Conservation (phyloP, 2,888 invertebrate genomes). For the Notocelia uddmanniana region DNA sequence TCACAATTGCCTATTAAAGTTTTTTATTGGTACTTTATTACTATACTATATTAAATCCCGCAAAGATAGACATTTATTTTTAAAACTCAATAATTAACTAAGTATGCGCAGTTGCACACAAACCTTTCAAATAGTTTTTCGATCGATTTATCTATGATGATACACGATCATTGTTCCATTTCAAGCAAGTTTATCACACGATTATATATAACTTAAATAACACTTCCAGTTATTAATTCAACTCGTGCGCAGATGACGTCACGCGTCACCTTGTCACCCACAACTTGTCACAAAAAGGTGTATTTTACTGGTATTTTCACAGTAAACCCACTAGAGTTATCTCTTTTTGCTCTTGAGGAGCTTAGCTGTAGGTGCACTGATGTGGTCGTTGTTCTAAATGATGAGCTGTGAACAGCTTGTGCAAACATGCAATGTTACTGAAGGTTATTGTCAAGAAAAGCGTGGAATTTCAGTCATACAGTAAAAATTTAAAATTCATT, state of each 20-base stretch:
- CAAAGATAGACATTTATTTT: no score
- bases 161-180: background rate
- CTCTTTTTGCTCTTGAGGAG: background rate
- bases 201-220: constrained; percentile 17
- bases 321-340: background rate
- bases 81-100: no score
- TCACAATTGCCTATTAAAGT: no score
- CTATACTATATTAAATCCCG: no score
- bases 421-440: constrained; percentile 1
- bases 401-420: constrained; percentile 1
- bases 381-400: background rate
- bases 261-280: constrained; percentile 35
- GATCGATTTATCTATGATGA: background rate
- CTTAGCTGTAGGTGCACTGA: constrained; percentile 4
- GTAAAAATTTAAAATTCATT: no score
- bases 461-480: background rate
- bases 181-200: constrained; percentile 11
- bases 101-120: no score
- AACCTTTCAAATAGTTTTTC: no score
- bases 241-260: constrained; percentile 27
- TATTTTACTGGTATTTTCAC: no score
- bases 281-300: background rate
- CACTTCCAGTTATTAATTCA: constrained; percentile 1
- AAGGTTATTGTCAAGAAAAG: background rate
- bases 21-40: no score